Evolutionary conservation across 2,797 vertebrate species (phyloP).

Genomic region (Momotus momota): DNA sequence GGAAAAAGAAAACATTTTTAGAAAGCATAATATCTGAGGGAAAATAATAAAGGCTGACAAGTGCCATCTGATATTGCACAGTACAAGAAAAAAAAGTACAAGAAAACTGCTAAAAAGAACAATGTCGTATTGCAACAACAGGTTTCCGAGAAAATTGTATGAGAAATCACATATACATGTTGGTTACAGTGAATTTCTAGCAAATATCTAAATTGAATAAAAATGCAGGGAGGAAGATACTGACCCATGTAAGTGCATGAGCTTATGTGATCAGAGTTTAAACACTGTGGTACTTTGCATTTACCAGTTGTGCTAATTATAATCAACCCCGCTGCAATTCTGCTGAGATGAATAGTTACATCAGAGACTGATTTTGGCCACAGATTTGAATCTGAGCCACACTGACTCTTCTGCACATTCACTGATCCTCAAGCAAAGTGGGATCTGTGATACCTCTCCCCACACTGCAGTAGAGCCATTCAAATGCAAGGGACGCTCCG

Average conservation of each 20-base stretch:
- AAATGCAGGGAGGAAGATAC: background rate
- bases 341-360: background rate
- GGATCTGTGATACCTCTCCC: background rate
- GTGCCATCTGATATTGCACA: background rate
- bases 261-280: background rate
- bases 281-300: background rate
- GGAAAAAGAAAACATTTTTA: background rate
- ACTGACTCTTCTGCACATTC: background rate
- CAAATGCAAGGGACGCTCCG: background rate
- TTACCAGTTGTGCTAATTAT: background rate
- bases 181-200: background rate
- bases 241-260: background rate
- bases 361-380: background rate
- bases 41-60: background rate
- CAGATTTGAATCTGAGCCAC: background rate
- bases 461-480: background rate
- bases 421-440: background rate
- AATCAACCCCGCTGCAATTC: slow-evolving; percentile 27
- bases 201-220: slow-evolving; percentile 31
- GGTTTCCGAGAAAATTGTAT: background rate
- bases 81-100: background rate
- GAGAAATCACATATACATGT: background rate
- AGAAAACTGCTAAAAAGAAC: background rate
- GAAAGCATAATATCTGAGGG: background rate
- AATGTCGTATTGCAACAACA: background rate